phyloP scores from a whole-genome alignment of 64 coral and sea anemone species.

The Pachyseris speciosa region DNA sequence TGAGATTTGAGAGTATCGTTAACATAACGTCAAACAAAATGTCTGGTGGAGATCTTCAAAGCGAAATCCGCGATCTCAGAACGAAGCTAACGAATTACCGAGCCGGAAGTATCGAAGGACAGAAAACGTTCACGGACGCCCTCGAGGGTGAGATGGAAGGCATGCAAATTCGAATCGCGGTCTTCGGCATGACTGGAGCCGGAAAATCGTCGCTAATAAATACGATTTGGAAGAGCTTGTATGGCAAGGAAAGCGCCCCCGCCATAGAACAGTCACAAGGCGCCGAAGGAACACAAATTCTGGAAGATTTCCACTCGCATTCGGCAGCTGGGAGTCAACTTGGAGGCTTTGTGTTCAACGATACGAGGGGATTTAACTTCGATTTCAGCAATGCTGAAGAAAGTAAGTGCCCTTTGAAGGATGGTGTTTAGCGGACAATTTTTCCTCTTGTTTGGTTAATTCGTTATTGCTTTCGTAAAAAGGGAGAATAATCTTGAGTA shows the following conservation, averaged over 20 bases:
- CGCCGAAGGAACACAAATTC: slow-evolving; percentile 61
- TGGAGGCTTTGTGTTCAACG: slow-evolving; percentile 57
- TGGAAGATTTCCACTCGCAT: slow-evolving; percentile 65
- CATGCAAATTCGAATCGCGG: slow-evolving; percentile 56
- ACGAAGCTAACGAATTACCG: slow-evolving; percentile 42
- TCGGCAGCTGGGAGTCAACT: neutral
- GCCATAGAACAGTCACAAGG: slow-evolving; percentile 76
- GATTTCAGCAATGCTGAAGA: slow-evolving; percentile 62
- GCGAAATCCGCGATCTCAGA: neutral
- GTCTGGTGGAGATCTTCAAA: neutral
- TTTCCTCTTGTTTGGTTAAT: too few species aligned
- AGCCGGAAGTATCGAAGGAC: slow-evolving; percentile 59
- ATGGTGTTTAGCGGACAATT: too few species aligned
- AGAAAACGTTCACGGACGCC: slow-evolving; percentile 58
- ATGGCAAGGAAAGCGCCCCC: slow-evolving; percentile 18
- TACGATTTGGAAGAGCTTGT: slow-evolving; percentile 71
- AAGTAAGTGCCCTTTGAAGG: too few species aligned
- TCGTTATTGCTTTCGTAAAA: too few species aligned
- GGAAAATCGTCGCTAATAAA: slow-evolving; percentile 85
- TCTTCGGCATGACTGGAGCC: slow-evolving; percentile 78
- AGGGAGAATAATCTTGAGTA: too few species aligned
- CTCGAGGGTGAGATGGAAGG: slow-evolving; percentile 71
- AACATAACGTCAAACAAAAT: too few species aligned
- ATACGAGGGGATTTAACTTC: slow-evolving; percentile 86
- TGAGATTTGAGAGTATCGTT: too few species aligned